Evolutionary conservation across 2,888 invertebrate species (phyloP).

Genomic region (Cheilosia scutellata): DNA sequence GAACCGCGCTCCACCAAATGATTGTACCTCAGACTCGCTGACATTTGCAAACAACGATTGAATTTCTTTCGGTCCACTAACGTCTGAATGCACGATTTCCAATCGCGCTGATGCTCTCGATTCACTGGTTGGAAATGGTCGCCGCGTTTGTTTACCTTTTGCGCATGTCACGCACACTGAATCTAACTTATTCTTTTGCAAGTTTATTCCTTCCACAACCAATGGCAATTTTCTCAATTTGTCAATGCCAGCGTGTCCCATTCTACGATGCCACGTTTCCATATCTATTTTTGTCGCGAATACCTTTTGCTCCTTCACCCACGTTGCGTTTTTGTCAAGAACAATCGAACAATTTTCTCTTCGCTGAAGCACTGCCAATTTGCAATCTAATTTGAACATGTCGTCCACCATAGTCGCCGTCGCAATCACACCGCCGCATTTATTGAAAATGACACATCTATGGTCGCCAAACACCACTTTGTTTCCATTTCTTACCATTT

Average conservation of each 20-base stretch:
- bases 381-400: constrained; percentile 12
- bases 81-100: constrained; percentile 18
- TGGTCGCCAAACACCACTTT: not conserved
- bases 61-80: constrained; percentile 11
- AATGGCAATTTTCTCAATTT: constrained; percentile 1
- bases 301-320: constrained; percentile 3
- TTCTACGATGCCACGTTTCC: constrained; percentile 15
- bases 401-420: constrained; percentile 11
- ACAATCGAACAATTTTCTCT: constrained; percentile 13
- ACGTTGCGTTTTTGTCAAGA: constrained; percentile 3
- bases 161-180: constrained; percentile 22
- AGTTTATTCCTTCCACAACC: constrained; percentile 7
- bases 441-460: not conserved
- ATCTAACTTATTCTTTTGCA: constrained; percentile 11
- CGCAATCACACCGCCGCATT: constrained; percentile 2
- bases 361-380: constrained; percentile 7
- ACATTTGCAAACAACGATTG: constrained; percentile 9
- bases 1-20: constrained; percentile 17
- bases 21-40: not conserved
- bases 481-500: constrained; percentile 22
- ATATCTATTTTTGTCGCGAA: constrained; percentile 5
- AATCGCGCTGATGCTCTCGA: constrained; percentile 12
- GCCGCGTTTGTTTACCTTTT: constrained; percentile 8
- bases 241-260: constrained; percentile 12
- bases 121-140: constrained; percentile 11